phyloP scores from a whole-genome alignment of 2,888 invertebrate genomes.

The Stramonita haemastoma region DNA sequence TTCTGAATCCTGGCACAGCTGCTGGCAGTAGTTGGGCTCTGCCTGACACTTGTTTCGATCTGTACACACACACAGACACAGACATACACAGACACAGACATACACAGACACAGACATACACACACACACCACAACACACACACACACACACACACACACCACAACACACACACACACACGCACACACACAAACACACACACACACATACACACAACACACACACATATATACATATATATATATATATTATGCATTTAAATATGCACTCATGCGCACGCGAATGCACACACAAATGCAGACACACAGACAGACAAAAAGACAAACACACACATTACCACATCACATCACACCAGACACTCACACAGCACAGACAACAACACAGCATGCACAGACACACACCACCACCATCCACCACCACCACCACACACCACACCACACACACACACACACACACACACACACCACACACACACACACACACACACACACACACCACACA shows the following conservation, averaged over 20 bases:
- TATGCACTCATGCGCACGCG: neutral
- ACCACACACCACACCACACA: too few species aligned
- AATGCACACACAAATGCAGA: neutral
- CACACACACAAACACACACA: neutral
- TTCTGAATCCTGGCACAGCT: conserved; percentile 33
- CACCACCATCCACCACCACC: too few species aligned
- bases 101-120: neutral
- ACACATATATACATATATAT: too few species aligned
- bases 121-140: neutral
- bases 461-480: too few species aligned
- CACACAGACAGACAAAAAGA: neutral
- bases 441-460: too few species aligned
- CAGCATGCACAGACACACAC: too few species aligned
- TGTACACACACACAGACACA: neutral
- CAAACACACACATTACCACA: too few species aligned
- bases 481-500: too few species aligned
- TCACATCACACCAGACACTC: too few species aligned
- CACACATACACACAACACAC: too few species aligned
- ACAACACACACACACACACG: neutral
- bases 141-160: conserved; percentile 7
- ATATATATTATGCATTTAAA: neutral
- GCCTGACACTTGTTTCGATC: conserved; percentile 28
- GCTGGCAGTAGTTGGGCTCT: conserved; percentile 28
- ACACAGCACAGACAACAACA: too few species aligned
- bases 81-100: neutral